Evolutionary conservation across 2,113 vertebrate species (phyloP).

Genomic region (human (Homo sapiens)): GRCh38 chr22:21927501-21928000

Average conservation of each 20-base stretch:
- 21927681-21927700: neutral
- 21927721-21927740: neutral
- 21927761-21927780: no score
- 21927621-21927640: neutral
- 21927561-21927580: neutral
- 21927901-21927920: no score
- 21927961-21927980: no score
- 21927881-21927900: neutral
- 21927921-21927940: no score
- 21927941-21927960: no score
- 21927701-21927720: no score
- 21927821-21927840: neutral
- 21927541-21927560: no score
- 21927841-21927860: neutral
- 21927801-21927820: neutral
- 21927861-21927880: neutral
- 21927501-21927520: neutral
- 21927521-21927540: neutral
- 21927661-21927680: neutral
- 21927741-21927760: no score
- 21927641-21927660: neutral
- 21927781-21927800: neutral
- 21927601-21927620: neutral
- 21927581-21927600: neutral
- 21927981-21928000: no score